Evolutionary conservation across 2,888 invertebrate genomes (phyloP).

Genomic region (Scaeva pyrastri): DNA sequence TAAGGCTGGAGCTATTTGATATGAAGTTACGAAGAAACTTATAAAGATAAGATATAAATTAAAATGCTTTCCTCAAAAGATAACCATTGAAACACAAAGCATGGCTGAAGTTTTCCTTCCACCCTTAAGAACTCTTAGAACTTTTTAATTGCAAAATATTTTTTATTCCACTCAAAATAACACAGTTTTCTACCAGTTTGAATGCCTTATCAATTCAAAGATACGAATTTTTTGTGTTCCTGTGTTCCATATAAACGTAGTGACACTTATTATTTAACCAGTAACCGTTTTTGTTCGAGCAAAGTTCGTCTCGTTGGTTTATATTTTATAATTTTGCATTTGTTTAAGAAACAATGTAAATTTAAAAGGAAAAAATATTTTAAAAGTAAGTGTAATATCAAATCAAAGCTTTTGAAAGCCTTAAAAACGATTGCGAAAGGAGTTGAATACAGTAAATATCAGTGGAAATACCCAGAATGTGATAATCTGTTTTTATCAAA

Average conservation of each 20-base stretch:
- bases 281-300: neutral
- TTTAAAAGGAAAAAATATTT: neutral
- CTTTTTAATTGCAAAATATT: no score
- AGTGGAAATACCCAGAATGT: constrained; percentile 11
- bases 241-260: constrained; percentile 22
- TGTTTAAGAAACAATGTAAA: neutral
- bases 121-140: no score
- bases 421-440: neutral
- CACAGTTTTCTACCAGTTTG: neutral
- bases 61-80: neutral
- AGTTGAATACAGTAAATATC: neutral
- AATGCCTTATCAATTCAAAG: neutral
- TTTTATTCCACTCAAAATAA: neutral
- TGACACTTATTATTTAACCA: neutral
- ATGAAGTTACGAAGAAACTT: neutral
- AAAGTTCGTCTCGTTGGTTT: neutral
- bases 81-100: no score
- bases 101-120: no score
- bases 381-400: neutral
- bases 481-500: neutral
- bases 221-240: neutral
- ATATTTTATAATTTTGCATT: neutral
- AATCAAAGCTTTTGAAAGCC: neutral
- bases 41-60: neutral
- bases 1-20: no score